Conservation (phyloP, 2,113 vertebrate genomes). For the Trachemys scripta region DNA sequence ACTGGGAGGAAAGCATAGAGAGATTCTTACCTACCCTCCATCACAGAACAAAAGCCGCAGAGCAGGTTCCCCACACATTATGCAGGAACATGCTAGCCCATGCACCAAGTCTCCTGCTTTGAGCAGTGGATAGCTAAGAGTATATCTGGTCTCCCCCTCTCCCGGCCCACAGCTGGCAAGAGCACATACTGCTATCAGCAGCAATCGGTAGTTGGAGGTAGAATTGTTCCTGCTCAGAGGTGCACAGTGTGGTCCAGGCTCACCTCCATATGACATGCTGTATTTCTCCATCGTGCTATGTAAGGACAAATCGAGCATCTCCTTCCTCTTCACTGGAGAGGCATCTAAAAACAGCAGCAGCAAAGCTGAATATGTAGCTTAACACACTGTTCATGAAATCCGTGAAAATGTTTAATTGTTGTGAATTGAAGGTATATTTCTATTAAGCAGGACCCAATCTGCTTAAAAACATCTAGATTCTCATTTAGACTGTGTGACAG, state of each 20-base stretch:
- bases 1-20: rapidly evolving
- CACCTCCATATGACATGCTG: not conserved
- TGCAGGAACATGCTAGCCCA: not conserved
- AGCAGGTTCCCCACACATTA: not conserved
- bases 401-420: not conserved
- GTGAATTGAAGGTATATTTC: not conserved
- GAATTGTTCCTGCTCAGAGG: not conserved
- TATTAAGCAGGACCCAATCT: not conserved
- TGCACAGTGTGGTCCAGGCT: not conserved
- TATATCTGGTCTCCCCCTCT: not conserved
- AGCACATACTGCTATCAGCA: not conserved
- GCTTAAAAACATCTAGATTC: not conserved
- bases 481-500: not conserved
- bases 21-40: not conserved
- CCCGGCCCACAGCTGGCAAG: not conserved
- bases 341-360: not conserved
- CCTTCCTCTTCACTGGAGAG: not conserved
- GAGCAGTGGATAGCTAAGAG: not conserved
- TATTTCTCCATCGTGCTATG: not conserved
- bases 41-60: not conserved
- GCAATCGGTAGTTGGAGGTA: not conserved
- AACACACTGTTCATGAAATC: not conserved
- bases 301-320: not conserved
- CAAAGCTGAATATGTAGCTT: not conserved
- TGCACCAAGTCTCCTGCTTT: not conserved